These are phyloP conservation scores for Musca vetustissima DNA, from an alignment of 1,140 invertebrate species.

Conservation along the genomic window DNA sequence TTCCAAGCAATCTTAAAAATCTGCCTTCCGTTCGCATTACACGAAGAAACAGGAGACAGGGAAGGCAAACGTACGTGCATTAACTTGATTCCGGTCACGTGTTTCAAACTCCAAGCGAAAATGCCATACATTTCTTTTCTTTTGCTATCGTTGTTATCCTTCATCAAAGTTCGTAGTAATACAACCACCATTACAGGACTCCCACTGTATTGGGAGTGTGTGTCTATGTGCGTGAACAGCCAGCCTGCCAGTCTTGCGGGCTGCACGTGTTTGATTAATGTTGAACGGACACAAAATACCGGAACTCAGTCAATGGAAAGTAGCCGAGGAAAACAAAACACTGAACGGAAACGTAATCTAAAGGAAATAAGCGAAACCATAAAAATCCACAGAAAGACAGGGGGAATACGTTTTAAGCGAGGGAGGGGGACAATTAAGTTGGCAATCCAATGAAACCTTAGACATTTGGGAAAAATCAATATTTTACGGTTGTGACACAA, in stretches of 20 bases:
- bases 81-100: slow-evolving; percentile 24
- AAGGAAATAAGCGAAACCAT: slow-evolving; percentile 4
- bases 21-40: too few species aligned
- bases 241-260: too few species aligned
- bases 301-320: neutral
- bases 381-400: neutral
- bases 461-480: slow-evolving; percentile 20
- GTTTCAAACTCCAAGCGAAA: neutral
- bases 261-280: slow-evolving; percentile 16
- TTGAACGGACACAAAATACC: neutral
- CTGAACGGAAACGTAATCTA: neutral
- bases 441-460: neutral
- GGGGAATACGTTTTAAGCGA: neutral
- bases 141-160: neutral
- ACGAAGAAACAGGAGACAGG: neutral
- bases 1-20: neutral
- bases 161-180: neutral
- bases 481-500: neutral
- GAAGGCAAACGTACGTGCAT: neutral
- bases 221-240: too few species aligned
- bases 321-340: neutral
- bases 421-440: neutral
- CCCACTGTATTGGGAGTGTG: neutral
- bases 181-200: slow-evolving; percentile 10
- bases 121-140: neutral